Conservation (phyloP, 2,888 invertebrate species). For the Sphaerophoria rueppellii region DNA sequence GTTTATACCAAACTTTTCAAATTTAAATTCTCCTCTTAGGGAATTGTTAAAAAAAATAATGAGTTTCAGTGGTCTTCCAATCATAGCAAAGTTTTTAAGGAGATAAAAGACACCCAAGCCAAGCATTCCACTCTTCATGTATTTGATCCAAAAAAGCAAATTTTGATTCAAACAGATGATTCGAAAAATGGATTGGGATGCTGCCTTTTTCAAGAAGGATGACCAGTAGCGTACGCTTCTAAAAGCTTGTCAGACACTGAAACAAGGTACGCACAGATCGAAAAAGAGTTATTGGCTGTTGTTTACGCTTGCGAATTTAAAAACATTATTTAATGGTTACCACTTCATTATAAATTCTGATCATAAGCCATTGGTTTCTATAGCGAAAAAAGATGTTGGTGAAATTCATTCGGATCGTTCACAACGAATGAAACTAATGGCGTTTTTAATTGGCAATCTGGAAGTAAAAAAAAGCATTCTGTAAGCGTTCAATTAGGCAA, state of each 20-base stretch:
- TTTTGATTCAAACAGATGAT: conserved; percentile 43
- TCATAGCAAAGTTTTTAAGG: conserved; percentile 69
- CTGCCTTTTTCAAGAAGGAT: conserved; percentile 44
- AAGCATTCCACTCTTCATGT: conserved; percentile 49
- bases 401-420: neutral
- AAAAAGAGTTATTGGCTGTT: conserved; percentile 44
- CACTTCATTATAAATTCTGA: conserved; percentile 23
- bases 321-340: conserved; percentile 18
- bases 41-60: conserved; percentile 74
- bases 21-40: conserved; percentile 54
- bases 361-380: conserved; percentile 62
- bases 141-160: conserved; percentile 33
- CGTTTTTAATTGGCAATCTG: too few species aligned
- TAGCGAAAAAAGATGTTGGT: conserved; percentile 65
- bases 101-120: conserved; percentile 74
- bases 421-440: conserved; percentile 67
- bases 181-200: conserved; percentile 51
- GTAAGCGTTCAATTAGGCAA: too few species aligned
- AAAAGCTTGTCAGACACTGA: conserved; percentile 75
- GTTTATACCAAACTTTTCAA: conserved; percentile 31
- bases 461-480: too few species aligned
- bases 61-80: conserved; percentile 67
- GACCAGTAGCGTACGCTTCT: conserved; percentile 72
- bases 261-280: conserved; percentile 63
- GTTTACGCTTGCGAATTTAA: neutral